Evolutionary conservation across 2,888 invertebrate species (phyloP), one percentile per base, ranked within the genome.

Genomic region (Eupithecia vulgata): DNA sequence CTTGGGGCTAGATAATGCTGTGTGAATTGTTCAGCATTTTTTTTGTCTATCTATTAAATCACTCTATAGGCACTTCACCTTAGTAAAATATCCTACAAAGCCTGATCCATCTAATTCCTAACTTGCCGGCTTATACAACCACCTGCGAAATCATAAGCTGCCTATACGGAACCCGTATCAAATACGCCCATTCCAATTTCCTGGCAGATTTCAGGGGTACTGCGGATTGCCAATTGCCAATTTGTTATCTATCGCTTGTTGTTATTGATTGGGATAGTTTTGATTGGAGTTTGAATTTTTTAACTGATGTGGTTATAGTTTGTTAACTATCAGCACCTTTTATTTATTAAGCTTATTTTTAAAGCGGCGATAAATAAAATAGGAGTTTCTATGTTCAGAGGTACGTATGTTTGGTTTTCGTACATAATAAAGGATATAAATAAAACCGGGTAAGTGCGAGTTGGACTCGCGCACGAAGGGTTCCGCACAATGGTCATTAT

Each of bases 121-220:
- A 40, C 52, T 45, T 21, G 15, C 37, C 21, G 52, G 62, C 78
- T 84, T 83, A 86, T 85, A 84, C 86, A 87, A 89, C 48, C 21
- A 91, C 90, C 90, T 89, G 88, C 77, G 13, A 76, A 89, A 87
- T 90, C 90, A 91, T 87, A 84, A 89, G 85, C 57, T 79, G 84
- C 85, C 52, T 57, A 80, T 83, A 85, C 88, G 88, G 88, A 86
- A 84, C 88, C 84, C 25, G 21, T 21, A 21, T 52, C 88, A 84
- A 80, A 81, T 81, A 88, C 93, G 92, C 92, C 93, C 91, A 92
- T 91, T 92, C 86, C 90, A 91, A 93, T 93, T 92, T 93, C 93
- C 93, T 91, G 90, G 76, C 87, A 83, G 88, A 87, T 90, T 88
- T 89, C 88, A 87, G 84, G 82, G 83, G 81, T 81, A 81, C 80